Conservation (phyloP, 92 coral and sea anemone species). For the Galaxea fascicularis region DNA sequence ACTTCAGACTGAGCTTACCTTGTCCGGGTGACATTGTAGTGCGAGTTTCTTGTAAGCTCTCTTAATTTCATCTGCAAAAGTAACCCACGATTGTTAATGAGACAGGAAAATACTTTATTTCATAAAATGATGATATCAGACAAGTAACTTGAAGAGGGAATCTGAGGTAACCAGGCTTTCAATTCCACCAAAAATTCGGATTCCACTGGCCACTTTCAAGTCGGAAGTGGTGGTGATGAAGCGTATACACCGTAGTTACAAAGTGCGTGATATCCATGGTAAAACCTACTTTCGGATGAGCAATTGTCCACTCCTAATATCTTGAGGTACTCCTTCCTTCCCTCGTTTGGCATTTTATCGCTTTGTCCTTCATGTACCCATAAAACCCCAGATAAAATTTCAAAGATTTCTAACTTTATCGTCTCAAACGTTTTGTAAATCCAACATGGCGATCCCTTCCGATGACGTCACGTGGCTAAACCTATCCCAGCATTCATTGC, state of each 20-base stretch:
- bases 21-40: constrained; percentile 88
- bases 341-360: constrained; percentile 98
- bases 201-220: constrained; percentile 39
- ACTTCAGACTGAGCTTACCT: constrained; percentile 55
- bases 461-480: constrained; percentile 93
- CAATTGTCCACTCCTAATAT: constrained; percentile 86
- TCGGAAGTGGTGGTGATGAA: constrained; percentile 17
- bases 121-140: background rate
- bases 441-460: constrained; percentile 94
- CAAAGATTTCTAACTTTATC: constrained; percentile 51
- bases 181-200: background rate
- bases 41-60: constrained; percentile 93
- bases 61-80: constrained; percentile 90
- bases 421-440: constrained; percentile 71
- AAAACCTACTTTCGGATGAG: constrained; percentile 88
- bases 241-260: constrained; percentile 29
- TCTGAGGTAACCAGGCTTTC: background rate
- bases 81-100: constrained; percentile 15
- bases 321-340: constrained; percentile 89
- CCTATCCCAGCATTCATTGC: constrained; percentile 41
- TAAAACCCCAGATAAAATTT: constrained; percentile 76
- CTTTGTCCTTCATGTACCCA: constrained; percentile 77
- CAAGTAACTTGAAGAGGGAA: background rate
- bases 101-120: background rate
- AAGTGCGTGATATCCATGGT: constrained; percentile 27